Evolutionary conservation across 2,113 vertebrate species (phyloP).

Genomic region (Notothenia coriiceps): DNA sequence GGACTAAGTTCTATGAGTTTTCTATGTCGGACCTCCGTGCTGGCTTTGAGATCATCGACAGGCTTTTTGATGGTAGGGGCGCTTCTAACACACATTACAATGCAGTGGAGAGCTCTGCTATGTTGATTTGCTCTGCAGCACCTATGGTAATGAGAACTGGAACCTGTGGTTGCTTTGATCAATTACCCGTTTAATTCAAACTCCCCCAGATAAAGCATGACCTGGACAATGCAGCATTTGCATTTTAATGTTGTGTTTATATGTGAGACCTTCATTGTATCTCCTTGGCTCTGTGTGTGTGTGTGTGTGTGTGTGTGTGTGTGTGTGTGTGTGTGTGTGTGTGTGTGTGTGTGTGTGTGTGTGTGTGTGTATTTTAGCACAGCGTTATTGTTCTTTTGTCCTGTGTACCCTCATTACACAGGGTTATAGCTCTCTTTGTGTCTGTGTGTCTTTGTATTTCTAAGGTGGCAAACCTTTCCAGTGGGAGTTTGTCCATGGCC

Average conservation of each 20-base stretch:
- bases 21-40: slow-evolving; percentile 96
- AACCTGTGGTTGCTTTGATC: slow-evolving; percentile 20
- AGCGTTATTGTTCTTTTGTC: background rate
- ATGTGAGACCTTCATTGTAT: background rate
- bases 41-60: slow-evolving; percentile 94
- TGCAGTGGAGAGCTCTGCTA: background rate
- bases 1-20: slow-evolving; percentile 99
- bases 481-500: slow-evolving; percentile 95
- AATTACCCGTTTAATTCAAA: slow-evolving; percentile 22
- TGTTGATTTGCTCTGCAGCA: slow-evolving; percentile 6
- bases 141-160: slow-evolving; percentile 6
- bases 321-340: background rate
- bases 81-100: background rate
- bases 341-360: background rate
- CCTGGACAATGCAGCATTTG: background rate
- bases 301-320: background rate
- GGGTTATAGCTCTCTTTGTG: background rate
- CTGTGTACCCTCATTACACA: background rate
- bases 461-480: slow-evolving; percentile 89
- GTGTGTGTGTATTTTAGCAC: background rate
- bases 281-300: background rate
- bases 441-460: slow-evolving; percentile 31
- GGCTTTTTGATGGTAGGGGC: slow-evolving; percentile 92
- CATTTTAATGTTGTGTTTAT: slow-evolving; percentile 1
- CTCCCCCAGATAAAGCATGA: background rate